Evolutionary conservation across 1,140 invertebrate genomes (phyloP), one percentile per base, ranked within the genome.

Genomic region (Sinella curviseta): DNA sequence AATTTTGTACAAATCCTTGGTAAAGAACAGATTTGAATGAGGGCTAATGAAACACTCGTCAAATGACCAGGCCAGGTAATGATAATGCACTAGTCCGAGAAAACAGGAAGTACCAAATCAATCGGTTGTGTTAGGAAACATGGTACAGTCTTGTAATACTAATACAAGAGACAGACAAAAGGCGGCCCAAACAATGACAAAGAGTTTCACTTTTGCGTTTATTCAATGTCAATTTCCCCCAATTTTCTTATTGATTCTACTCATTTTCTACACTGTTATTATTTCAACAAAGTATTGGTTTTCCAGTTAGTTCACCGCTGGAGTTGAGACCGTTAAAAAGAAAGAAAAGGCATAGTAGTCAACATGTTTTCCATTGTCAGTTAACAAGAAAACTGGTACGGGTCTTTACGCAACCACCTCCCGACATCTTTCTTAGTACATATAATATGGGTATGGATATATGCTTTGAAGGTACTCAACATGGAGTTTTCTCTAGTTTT

Each of bases 191-290:
- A 20, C 39, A 48, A 48, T 48, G 39, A 48, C 39, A 48, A 48
- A 48, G 39, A 48, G 8, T 48, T 48, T 48, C 20, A n/a, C n/a
- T n/a, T n/a, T 60, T 60, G 8, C 55, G 14, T 60, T 60, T 60
- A 60, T 60, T 60, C n/a, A n/a, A 14, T 70, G 65, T 70, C 65
- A 70, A 30, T 70, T 33, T 24, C 31, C 65, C 24, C 3, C 65
- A 70, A 70, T 70, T 70, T 70, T 70, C 65, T 70, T 70, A 70
- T 70, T 70, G 65, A 70, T 70, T 70, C 24, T 70, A 70, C 65
- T 70, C 65, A 70, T 70, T 70, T 70, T 33, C 26, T 70, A 30
- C 65, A 70, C 24, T 70, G 65, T 70, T 70, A 70, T 33, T 70
- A 33, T 14, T n/a, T 4, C 65, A 31, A 70, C 26, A 70, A 70